Base-by-base conservation (phyloP, 1,140 invertebrate genomes). In the Anoplophora glabripennis region DNA sequence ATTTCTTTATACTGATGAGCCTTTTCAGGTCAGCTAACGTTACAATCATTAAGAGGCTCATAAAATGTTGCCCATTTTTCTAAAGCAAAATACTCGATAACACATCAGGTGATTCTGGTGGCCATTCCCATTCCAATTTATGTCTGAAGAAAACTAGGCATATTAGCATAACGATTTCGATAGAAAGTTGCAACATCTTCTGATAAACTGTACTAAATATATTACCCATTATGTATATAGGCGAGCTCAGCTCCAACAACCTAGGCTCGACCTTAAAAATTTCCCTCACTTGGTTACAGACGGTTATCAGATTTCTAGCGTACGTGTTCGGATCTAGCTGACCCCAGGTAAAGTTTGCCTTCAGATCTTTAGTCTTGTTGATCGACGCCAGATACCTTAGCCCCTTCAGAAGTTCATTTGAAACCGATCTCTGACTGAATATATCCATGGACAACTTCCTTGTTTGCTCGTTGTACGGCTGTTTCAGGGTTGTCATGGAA, bases 251-350 rank as follows among this genome's bases (percentile, higher is more conserved):
- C 4, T 72, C 61, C 17, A 80, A 34, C 4, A 80, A 53, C 14
- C 79, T 56, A 2, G 76, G 66, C 60, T 80, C 78, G 2, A 49
- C 66, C 18, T 64, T 57, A 28, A 76, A 76, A 12, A 79, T 66
- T 1, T 72, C 71, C 0, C 68, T 63, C 5, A 76, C 76, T 7
- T 75, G 58, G 8, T 57, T 59, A 56, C 65, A 69, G 9, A 72
- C 58, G 9, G 53, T 61, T 12, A 65, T 65, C 9, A 73, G 54
- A 48, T 66, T 58, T 54, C 58, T 65, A 7, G 44, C 62, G 37
- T 67, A 69, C 7, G 45, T 28, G 5, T 40, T 28, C 11, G 63
- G 33, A 52, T 70, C 68, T 8, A 73, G 40, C 21, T 65, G 55
- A 8, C 71, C 71, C 71, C 71, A 73, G 36, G 42, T 63, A 38